phyloP scores from a whole-genome alignment of 2,797 vertebrate genomes.

The Mareca penelope region DNA sequence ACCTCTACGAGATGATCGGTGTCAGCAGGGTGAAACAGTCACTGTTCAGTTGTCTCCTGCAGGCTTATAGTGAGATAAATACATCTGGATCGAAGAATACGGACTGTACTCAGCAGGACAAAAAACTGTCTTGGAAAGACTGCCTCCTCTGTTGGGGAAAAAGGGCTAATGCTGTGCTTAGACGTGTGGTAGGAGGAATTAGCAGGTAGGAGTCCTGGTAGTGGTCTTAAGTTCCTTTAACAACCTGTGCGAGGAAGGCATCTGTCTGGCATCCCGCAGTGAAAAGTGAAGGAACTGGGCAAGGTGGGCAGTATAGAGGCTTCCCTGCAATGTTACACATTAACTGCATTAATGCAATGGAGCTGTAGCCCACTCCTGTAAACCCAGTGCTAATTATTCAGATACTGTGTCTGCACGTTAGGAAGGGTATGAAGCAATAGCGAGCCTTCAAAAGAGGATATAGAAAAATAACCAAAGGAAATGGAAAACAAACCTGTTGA shows the following conservation, averaged over 20 bases:
- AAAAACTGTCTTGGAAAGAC: background rate
- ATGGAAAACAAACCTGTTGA: background rate
- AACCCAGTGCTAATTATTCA: background rate
- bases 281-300: background rate
- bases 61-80: background rate
- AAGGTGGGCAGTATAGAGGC: background rate
- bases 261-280: background rate
- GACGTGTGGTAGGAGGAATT: background rate
- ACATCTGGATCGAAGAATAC: background rate
- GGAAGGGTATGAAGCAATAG: background rate
- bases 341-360: background rate
- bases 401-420: rapidly evolving
- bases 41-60: background rate
- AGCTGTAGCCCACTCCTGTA: background rate
- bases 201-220: background rate
- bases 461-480: background rate
- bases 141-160: background rate
- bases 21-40: background rate
- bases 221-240: background rate
- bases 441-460: background rate
- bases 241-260: rapidly evolving
- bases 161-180: background rate
- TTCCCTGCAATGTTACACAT: background rate
- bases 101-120: background rate
- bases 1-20: background rate